Evolutionary conservation across 1,140 invertebrate genomes (phyloP).

Genomic region (Propsilocerus akamusi): DNA sequence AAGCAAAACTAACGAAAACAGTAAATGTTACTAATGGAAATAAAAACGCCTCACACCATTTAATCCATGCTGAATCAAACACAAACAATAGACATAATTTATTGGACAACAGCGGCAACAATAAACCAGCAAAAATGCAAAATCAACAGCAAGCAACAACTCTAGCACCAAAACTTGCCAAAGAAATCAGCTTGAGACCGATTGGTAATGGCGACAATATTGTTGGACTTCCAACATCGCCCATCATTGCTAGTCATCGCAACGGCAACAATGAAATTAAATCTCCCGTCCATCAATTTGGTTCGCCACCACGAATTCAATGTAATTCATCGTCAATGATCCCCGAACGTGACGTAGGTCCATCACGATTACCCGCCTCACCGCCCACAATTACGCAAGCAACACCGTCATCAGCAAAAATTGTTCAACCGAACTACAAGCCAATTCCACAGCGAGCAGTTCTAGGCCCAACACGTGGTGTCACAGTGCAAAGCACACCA

Average conservation of each 20-base stretch:
- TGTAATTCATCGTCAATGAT: conserved; percentile 21
- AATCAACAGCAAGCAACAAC: not conserved
- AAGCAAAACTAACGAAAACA: not conserved
- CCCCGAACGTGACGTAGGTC: conserved; percentile 33
- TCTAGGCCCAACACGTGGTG: conserved; percentile 15
- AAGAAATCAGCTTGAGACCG: not conserved
- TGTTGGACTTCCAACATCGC: not conserved
- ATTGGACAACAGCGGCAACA: conserved; percentile 7
- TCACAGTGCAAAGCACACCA: conserved; percentile 30
- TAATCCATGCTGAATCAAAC: not conserved
- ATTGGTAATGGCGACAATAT: not conserved
- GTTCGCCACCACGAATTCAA: not conserved
- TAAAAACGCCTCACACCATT: not conserved
- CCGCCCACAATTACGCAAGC: conserved; percentile 25
- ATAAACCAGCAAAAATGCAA: conserved; percentile 2
- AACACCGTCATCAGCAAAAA: conserved; percentile 20
- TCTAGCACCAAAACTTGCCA: conserved; percentile 7
- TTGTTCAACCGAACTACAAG: conserved; percentile 8
- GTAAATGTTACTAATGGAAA: not conserved
- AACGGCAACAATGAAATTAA: not conserved
- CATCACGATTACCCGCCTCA: conserved; percentile 25
- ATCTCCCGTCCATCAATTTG: not conserved
- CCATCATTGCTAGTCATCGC: not conserved
- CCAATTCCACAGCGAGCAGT: conserved; percentile 18
- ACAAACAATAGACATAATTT: conserved; percentile 13